Base-by-base conservation (phyloP, 2,797 vertebrate species). In the Eulemur albifrons region DNA sequence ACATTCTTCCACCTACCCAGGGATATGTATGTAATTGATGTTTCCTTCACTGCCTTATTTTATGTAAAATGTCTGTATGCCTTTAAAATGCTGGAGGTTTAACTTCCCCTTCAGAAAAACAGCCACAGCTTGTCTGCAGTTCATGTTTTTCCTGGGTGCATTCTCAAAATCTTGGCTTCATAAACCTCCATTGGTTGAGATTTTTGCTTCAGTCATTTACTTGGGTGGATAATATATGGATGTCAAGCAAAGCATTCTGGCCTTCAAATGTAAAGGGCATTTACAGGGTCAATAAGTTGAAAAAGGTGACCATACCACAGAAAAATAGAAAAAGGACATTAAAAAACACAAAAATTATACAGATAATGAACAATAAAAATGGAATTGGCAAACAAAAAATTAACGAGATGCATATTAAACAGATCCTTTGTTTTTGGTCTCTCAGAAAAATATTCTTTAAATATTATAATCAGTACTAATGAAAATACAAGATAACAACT, bases 311-410 rank as follows among this genome's bases (percentile, higher is more conserved):
- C 48, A 88, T 27, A 69, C 7, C 63, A 43, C 20, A 93, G 59
- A 90, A 90, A 95, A 90, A 85, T 25, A 92, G 35, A 45, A 54
- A 83, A 90, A 76, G 40, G n/a, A 95, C 11, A 69, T 61, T 38
- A 88, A 76, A 35, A 90, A 52, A 85, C 59, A 72, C 25, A 35
- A 38, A 50, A 67, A 45, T 32, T 67, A n/a, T 23, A 43, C 61
- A 73, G 43, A 75, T 23, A 61, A 40, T 12, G 15, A 83, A 57
- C 59, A 79, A 40, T 23, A 61, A 92, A 77, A 81, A 32, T 7
- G 25, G 59, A 85, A 45, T 35, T 70, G 27, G 23, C 43, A 4
- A 93, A 90, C 10, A 90, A 95, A n/a, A 67, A 93, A 77, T 70
- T 61, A 93, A 80, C 45, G 17, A 88, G 77, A 72, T 59, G 0